A percentile compares a stretch with the other conserved stretches of the same genome.
Evolutionary conservation across 2,113 vertebrate species (phyloP).

Genomic region (Albula goreensis): DNA sequence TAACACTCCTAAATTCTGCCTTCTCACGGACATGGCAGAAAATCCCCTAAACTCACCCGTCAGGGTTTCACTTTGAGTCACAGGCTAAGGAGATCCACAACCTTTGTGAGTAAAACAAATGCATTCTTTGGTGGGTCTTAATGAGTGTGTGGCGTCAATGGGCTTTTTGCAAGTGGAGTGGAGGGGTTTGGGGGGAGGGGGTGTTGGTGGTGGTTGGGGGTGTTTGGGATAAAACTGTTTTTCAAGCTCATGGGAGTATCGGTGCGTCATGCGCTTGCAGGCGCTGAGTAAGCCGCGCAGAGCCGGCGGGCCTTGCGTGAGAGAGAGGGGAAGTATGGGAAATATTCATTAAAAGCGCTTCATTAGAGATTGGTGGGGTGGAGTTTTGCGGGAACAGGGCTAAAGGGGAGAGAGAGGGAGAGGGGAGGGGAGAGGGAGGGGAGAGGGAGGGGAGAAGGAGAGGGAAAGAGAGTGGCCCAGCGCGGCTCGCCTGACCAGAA

Average conservation of each 20-base stretch:
- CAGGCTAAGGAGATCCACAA: constrained; percentile 44
- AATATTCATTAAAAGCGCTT: constrained; percentile 82
- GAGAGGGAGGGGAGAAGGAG: not conserved
- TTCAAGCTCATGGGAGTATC: constrained; percentile 71
- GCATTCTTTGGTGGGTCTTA: constrained; percentile 65
- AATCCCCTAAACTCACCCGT: constrained; percentile 68
- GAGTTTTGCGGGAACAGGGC: constrained; percentile 1
- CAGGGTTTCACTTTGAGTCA: constrained; percentile 14
- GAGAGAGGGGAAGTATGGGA: constrained; percentile 62
- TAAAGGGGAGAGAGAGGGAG: constrained; percentile 37
- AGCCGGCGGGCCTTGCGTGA: constrained; percentile 66
- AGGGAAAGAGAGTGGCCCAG: constrained; percentile 66
- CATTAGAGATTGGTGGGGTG: constrained; percentile 72
- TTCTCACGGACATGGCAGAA: constrained; percentile 58
- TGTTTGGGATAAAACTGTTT: constrained; percentile 70
- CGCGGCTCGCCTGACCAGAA: constrained; percentile 70
- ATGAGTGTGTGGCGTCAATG: constrained; percentile 66
- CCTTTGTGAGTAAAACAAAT: constrained; percentile 28
- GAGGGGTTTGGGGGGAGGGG: constrained; percentile 66
- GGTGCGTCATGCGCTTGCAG: constrained; percentile 71
- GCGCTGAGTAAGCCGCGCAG: constrained; percentile 75
- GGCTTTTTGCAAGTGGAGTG: constrained; percentile 49
- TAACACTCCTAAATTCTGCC: constrained; percentile 61
- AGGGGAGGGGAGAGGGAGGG: constrained; percentile 26
- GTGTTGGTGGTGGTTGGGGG: constrained; percentile 68